These are phyloP conservation scores for Venusia cambrica DNA, from an alignment of 2,888 invertebrate genomes.

Conservation along the genomic window DNA sequence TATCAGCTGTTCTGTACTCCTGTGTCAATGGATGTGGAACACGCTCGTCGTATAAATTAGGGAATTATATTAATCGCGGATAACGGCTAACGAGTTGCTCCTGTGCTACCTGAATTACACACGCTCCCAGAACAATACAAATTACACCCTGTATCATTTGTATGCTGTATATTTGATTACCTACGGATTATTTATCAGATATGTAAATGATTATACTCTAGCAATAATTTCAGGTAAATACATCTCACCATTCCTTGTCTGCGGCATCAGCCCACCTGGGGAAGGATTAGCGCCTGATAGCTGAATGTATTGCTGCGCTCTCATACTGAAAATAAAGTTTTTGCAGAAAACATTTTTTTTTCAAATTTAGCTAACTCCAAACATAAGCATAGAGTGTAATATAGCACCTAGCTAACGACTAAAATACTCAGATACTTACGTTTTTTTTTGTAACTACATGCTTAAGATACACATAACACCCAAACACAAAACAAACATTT, in stretches of 20 bases:
- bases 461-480: no score
- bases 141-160: slow-evolving; percentile 22
- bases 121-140: slow-evolving; percentile 16
- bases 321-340: slow-evolving; percentile 59
- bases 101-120: slow-evolving; percentile 25
- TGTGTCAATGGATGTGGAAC: slow-evolving; percentile 29
- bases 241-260: no score
- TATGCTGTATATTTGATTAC: slow-evolving; percentile 25
- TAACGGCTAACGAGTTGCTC: slow-evolving; percentile 48
- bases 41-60: slow-evolving; percentile 65
- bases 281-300: slow-evolving; percentile 66
- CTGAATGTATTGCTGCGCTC: slow-evolving; percentile 66
- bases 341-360: slow-evolving; percentile 53
- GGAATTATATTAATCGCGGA: slow-evolving; percentile 71
- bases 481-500: no score
- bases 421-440: no score
- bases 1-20: slow-evolving; percentile 3
- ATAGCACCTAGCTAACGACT: no score
- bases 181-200: slow-evolving; percentile 3
- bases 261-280: slow-evolving; percentile 64
- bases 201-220: slow-evolving; percentile 46
- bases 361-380: no score
- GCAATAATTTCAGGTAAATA: slow-evolving; percentile 73
- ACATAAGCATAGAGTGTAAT: no score
- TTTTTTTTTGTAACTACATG: no score